A percentile compares a stretch with the other conserved stretches of the same genome.
Conservation (phyloP, 1,140 invertebrate genomes). For the Megalonaias nervosa region DNA sequence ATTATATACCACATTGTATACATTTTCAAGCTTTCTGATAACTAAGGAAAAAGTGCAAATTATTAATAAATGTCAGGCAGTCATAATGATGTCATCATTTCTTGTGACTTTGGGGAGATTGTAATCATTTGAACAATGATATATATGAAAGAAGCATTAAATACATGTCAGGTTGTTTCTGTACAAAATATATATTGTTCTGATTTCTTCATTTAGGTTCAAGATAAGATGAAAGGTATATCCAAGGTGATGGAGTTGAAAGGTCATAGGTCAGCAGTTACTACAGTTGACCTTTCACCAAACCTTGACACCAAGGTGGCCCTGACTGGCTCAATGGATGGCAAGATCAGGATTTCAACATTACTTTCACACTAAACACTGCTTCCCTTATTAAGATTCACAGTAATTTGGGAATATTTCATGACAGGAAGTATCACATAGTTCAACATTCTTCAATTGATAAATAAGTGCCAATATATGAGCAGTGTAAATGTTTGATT, state of each 20-base stretch:
- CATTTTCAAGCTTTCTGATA: not conserved
- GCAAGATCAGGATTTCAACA: slow-evolving; percentile 77
- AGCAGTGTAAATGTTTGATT: too few relatives aligned
- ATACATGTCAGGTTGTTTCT: not conserved
- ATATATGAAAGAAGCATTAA: too few relatives aligned
- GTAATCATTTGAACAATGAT: too few relatives aligned
- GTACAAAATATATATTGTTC: not conserved
- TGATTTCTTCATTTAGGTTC: slow-evolving; percentile 66
- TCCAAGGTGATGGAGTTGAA: slow-evolving; percentile 74
- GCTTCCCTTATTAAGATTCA: too few relatives aligned
- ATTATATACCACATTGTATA: not conserved
- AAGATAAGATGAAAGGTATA: slow-evolving; percentile 47
- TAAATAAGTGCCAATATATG: too few relatives aligned
- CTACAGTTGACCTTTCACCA: slow-evolving; percentile 78
- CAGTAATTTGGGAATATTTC: too few relatives aligned
- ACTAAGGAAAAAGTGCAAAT: not conserved
- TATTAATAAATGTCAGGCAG: too few relatives aligned
- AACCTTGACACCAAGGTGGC: slow-evolving; percentile 78
- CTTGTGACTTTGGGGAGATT: too few relatives aligned
- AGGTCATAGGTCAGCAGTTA: slow-evolving; percentile 75
- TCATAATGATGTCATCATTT: too few relatives aligned
- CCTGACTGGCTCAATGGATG: slow-evolving; percentile 77
- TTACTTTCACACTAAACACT: slow-evolving; percentile 68
- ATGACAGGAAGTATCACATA: too few relatives aligned
- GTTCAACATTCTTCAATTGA: too few relatives aligned